Evolutionary conservation across 2,888 invertebrate genomes (phyloP).

Genomic region (Neoascia interrupta): DNA sequence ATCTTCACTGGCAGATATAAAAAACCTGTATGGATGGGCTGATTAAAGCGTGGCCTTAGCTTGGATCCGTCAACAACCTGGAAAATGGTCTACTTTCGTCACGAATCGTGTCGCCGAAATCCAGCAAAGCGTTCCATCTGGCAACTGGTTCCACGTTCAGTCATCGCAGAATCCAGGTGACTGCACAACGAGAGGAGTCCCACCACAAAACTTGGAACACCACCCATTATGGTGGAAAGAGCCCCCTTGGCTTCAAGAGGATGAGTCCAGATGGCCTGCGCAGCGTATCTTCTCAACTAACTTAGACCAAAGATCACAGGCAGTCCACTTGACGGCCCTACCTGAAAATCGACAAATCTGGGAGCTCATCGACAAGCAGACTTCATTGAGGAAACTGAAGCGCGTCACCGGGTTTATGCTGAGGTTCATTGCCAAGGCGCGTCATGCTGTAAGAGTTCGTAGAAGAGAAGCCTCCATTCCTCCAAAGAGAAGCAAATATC

Average conservation of each 20-base stretch:
- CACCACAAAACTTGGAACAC: neutral
- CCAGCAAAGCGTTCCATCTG: neutral
- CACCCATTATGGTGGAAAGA: slow-evolving; percentile 14
- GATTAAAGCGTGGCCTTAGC: slow-evolving; percentile 24
- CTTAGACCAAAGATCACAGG: neutral
- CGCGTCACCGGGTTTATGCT: slow-evolving; percentile 9
- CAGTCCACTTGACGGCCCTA: neutral
- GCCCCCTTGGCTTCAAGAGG: neutral
- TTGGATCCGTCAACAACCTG: slow-evolving; percentile 38
- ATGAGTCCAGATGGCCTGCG: slow-evolving; percentile 9
- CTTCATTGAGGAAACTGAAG: slow-evolving; percentile 6
- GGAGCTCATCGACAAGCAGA: slow-evolving; percentile 15
- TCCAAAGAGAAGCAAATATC: neutral
- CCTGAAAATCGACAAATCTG: neutral
- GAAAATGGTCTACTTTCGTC: neutral
- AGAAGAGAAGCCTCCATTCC: neutral
- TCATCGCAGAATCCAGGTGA: neutral
- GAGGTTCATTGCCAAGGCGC: neutral
- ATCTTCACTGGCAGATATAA: neutral
- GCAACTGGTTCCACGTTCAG: neutral
- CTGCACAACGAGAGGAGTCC: neutral
- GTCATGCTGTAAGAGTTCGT: neutral
- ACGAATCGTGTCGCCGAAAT: too few species aligned
- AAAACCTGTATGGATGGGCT: slow-evolving; percentile 26
- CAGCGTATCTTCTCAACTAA: slow-evolving; percentile 21